phyloP scores from a whole-genome alignment of 2,797 vertebrate species.

The Brachymystax lenok region DNA sequence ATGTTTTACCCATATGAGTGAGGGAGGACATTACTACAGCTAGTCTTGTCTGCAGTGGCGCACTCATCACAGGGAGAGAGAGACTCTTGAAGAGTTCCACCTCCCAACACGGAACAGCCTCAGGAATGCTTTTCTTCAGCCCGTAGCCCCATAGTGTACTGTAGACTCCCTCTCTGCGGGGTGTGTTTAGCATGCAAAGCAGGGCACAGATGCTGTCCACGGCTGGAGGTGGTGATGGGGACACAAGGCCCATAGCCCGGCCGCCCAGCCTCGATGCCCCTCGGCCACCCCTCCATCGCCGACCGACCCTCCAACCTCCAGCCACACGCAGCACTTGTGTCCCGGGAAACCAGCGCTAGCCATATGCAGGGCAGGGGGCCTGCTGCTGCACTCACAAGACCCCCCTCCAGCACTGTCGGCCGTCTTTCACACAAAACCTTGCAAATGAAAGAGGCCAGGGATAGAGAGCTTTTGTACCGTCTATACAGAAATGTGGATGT shows the following conservation, averaged over 20 bases:
- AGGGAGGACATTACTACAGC: not conserved
- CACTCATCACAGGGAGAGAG: constrained; percentile 2
- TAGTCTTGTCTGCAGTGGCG: not conserved
- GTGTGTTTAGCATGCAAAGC: constrained; percentile 79
- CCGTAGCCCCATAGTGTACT: constrained; percentile 51
- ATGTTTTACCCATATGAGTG: not conserved
- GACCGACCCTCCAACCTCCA: constrained; percentile 46
- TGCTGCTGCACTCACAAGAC: not conserved
- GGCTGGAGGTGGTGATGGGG: constrained; percentile 1
- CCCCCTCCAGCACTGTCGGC: not conserved
- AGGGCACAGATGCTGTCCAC: constrained; percentile 75
- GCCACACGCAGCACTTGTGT: constrained; percentile 55
- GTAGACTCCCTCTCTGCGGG: constrained; percentile 75
- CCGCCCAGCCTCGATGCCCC: not conserved
- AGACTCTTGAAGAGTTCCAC: constrained; percentile 1
- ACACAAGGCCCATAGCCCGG: not conserved
- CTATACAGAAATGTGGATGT: not conserved
- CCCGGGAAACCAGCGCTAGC: constrained; percentile 62
- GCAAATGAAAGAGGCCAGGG: constrained; percentile 27
- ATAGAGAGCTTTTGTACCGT: constrained; percentile 1
- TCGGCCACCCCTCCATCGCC: constrained; percentile 22
- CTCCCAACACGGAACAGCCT: constrained; percentile 46
- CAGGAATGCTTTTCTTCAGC: constrained; percentile 77
- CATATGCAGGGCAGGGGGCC: constrained; percentile 58
- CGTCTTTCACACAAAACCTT: constrained; percentile 54